Evolutionary conservation across 1,140 invertebrate genomes (phyloP).

Genomic region (Metaphire vulgaris): DNA sequence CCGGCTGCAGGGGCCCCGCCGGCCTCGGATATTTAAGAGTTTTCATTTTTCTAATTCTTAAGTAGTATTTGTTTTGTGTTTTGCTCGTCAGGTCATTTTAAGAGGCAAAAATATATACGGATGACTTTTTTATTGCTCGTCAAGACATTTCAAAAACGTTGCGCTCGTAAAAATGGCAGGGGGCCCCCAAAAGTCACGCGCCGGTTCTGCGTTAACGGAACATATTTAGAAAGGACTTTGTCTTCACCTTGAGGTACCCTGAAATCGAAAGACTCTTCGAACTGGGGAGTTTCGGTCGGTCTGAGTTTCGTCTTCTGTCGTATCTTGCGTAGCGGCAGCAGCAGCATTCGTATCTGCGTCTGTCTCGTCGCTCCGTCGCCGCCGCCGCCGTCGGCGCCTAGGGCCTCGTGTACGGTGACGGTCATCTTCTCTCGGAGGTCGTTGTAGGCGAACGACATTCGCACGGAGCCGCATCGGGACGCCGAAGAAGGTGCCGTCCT

Average conservation of each 20-base stretch:
- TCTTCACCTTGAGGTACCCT: constrained; percentile 76
- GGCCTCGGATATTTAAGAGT: no score
- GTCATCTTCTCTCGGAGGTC: constrained; percentile 81
- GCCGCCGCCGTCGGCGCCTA: constrained; percentile 68
- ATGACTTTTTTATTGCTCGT: no score
- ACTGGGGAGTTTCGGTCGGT: constrained; percentile 77
- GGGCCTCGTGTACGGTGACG: constrained; percentile 76
- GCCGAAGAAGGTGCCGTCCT: constrained; percentile 37
- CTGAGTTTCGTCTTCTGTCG: constrained; percentile 88
- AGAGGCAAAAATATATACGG: no score
- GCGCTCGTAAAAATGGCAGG: no score
- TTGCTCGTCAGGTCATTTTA: no score
- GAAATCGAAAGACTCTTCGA: constrained; percentile 84
- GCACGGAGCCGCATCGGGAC: constrained; percentile 66
- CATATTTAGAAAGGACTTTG: no score
- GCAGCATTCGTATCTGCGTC: constrained; percentile 74
- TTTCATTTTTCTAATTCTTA: no score
- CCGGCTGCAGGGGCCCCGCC: no score
- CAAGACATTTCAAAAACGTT: no score
- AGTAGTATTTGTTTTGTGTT: no score
- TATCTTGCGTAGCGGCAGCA: constrained; percentile 83
- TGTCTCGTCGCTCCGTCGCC: constrained; percentile 68
- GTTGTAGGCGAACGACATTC: constrained; percentile 81
- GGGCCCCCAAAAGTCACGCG: no score
- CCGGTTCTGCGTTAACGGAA: no score